These are phyloP conservation scores for Rhynchotus rufescens DNA, from an alignment of 2,797 vertebrate genomes.

Conservation along the genomic window DNA sequence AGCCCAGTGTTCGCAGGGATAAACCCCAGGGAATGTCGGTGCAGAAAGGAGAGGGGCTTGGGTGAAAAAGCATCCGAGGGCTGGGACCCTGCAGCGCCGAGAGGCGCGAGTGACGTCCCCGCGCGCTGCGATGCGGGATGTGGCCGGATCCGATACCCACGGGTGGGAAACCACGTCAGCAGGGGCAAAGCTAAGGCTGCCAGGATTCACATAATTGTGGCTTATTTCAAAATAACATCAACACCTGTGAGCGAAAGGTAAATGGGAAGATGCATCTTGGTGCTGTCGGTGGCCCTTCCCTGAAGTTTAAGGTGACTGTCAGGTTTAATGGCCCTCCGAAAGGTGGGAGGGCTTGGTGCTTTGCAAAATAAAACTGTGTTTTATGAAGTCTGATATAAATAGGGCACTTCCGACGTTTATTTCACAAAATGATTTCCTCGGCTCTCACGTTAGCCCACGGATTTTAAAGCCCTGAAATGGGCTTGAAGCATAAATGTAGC, in stretches of 20 bases:
- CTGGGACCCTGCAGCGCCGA: not conserved
- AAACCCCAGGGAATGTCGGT: not conserved
- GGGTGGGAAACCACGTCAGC: no score
- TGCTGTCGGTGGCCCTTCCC: not conserved
- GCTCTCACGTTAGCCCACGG: no score
- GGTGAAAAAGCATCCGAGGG: not conserved
- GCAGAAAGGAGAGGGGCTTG: not conserved
- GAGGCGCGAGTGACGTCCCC: not conserved
- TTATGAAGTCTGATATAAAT: slow-evolving; percentile 35
- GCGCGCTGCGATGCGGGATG: no score
- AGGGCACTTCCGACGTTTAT: slow-evolving; percentile 50
- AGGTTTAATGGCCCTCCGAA: not conserved
- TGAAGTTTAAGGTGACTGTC: not conserved
- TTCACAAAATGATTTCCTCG: slow-evolving; percentile 28
- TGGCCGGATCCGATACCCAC: no score
- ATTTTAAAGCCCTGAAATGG: slow-evolving; percentile 26
- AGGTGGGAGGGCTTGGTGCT: not conserved
- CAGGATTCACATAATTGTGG: not conserved
- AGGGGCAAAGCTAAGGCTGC: no score
- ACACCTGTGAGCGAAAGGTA: not conserved
- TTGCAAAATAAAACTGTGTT: not conserved
- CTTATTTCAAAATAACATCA: not conserved
- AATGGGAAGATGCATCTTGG: not conserved
- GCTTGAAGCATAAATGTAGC: slow-evolving; percentile 27
- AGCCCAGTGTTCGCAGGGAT: not conserved